Evolutionary conservation across 2,888 invertebrate genomes (phyloP).

Genomic region (Phytoseiulus persimilis): DNA sequence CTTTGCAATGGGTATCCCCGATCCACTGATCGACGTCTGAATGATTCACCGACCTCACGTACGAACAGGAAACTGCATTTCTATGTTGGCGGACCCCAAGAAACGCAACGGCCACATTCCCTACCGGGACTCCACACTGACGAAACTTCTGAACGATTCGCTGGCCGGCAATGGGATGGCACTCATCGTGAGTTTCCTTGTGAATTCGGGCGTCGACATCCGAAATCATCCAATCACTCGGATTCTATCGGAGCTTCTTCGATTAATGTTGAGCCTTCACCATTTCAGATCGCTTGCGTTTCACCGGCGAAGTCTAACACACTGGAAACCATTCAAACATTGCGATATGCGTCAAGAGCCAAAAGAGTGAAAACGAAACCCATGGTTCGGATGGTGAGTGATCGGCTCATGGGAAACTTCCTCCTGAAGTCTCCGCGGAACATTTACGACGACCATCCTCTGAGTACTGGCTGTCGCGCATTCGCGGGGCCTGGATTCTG

Average conservation of each 20-base stretch:
- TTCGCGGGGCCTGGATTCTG: too few relatives aligned
- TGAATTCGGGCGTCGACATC: too few relatives aligned
- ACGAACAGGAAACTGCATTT: slow-evolving; percentile 76
- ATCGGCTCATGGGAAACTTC: too few relatives aligned
- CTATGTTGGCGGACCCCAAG: slow-evolving; percentile 61
- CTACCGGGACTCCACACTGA: slow-evolving; percentile 84
- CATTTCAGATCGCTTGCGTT: slow-evolving; percentile 79
- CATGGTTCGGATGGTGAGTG: slow-evolving; percentile 76
- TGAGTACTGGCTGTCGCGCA: too few relatives aligned
- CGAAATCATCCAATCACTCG: too few relatives aligned
- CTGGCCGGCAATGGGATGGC: slow-evolving; percentile 88
- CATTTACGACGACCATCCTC: too few relatives aligned
- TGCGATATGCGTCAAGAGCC: slow-evolving; percentile 81
- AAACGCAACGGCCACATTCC: slow-evolving; percentile 74
- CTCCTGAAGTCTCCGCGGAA: too few relatives aligned
- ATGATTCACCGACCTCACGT: too few relatives aligned
- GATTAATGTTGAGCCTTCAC: not conserved
- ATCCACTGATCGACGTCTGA: too few relatives aligned
- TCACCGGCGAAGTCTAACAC: slow-evolving; percentile 78
- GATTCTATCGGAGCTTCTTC: not conserved
- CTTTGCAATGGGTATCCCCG: too few relatives aligned
- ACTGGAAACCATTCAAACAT: slow-evolving; percentile 77
- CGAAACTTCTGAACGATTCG: slow-evolving; percentile 83
- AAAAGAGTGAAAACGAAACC: slow-evolving; percentile 88
- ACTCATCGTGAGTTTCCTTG: slow-evolving; percentile 65